Conservation (phyloP, 1,140 invertebrate genomes). For the Drosophila mayri region DNA sequence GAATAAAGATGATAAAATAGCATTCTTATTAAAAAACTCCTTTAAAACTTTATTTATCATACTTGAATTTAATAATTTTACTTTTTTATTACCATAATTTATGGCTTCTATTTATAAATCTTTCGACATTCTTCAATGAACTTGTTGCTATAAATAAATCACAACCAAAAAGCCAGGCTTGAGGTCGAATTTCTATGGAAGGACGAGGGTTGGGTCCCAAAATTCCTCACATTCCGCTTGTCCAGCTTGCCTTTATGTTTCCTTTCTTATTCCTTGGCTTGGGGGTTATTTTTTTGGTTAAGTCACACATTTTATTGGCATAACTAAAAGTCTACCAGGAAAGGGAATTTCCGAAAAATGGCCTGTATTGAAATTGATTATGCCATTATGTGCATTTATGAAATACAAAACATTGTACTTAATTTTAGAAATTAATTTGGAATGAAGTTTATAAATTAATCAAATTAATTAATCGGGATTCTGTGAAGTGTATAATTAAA, state of each 20-base stretch:
- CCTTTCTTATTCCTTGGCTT: constrained; percentile 9
- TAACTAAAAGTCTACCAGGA: constrained; percentile 28
- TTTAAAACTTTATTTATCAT: not conserved
- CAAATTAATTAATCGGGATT: not conserved
- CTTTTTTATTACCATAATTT: too few relatives aligned
- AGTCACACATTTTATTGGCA: constrained; percentile 13
- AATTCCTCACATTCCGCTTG: constrained; percentile 38
- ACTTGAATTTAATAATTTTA: too few relatives aligned
- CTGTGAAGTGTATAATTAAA: not conserved
- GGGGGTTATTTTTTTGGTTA: not conserved
- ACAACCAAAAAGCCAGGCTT: constrained; percentile 22
- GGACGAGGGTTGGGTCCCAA: constrained; percentile 24
- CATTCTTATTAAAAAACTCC: not conserved
- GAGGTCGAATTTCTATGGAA: constrained; percentile 67
- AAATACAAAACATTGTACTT: not conserved
- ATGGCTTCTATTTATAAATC: not conserved
- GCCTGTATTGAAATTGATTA: constrained; percentile 21
- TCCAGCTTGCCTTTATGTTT: constrained; percentile 40
- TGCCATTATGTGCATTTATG: constrained; percentile 31
- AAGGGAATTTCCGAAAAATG: constrained; percentile 32
- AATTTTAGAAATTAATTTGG: not conserved
- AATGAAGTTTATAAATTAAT: not conserved
- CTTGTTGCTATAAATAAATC: constrained; percentile 68
- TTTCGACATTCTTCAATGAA: constrained; percentile 12
- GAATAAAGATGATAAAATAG: not conserved